Conservation (phyloP, 2,797 vertebrate genomes). For the Coendou prehensilis region DNA sequence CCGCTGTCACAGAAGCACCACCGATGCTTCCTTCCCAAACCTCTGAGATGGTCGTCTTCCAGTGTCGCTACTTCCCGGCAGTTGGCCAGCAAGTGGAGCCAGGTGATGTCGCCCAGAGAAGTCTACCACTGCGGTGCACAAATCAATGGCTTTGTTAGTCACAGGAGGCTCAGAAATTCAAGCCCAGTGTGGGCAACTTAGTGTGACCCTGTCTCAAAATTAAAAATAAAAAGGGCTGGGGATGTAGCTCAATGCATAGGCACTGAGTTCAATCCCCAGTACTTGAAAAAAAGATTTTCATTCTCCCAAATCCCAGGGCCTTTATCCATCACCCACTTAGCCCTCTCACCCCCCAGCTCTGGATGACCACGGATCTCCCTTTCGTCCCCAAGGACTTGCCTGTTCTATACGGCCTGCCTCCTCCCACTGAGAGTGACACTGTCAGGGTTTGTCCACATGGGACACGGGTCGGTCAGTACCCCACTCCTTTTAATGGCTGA, state of each 20-base stretch:
- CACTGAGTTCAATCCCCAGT: neutral
- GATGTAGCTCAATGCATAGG: neutral
- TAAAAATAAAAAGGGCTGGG: neutral
- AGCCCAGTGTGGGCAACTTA: neutral
- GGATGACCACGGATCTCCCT: neutral
- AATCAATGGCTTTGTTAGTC: neutral
- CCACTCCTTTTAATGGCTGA: neutral
- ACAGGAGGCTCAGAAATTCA: neutral
- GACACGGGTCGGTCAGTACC: neutral
- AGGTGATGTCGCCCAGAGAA: neutral
- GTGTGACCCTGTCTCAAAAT: neutral
- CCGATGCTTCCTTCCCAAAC: too few species aligned
- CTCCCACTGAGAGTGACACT: neutral
- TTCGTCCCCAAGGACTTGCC: neutral
- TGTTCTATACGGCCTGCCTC: neutral
- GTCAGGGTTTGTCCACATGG: too few species aligned
- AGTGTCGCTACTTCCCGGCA: too few species aligned
- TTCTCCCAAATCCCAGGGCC: neutral
- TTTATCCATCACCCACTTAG: neutral
- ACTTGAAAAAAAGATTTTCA: neutral
- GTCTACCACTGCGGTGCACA: neutral
- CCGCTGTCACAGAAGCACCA: too few species aligned
- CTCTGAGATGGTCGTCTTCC: too few species aligned
- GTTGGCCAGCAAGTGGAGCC: neutral
- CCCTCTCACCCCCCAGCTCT: neutral